Base-by-base conservation (phyloP, 2,888 invertebrate species). In the Rhamnusium bicolor region DNA sequence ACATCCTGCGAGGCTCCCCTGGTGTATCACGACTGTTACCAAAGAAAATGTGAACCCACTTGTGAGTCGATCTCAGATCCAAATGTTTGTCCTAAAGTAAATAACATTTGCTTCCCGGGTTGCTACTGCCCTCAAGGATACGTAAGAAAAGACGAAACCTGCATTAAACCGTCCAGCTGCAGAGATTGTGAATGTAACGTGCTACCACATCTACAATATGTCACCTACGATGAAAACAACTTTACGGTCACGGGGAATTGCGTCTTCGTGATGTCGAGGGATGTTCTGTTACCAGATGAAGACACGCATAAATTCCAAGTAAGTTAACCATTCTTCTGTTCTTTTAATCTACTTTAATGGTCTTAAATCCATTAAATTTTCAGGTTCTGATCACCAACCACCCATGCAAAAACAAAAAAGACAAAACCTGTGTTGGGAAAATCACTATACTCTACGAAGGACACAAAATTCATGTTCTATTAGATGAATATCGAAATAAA, bases 211-310 rank as follows among this genome's bases (percentile, higher is more conserved):
- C 93, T 95, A 0, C 94, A 95, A 83, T 96, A 95, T 87, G 90
- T 93, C 72, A 95, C 94, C 27, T 98, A 96, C 84, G 97, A 97
- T 85, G 92, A 93, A 19, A 92, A 91, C 74, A 93, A 94, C 81
- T 93, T 94, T 80, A 94, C 94, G 0, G 94, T 95, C 86, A 92
- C 94, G 78, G 95, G 95, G 4, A 95, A 95, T 86, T 97, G 97
- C 86, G 95, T 95, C 0, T 96, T 96, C 85, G 89, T 96, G 27
- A 91, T 96, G 65, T 93, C 95, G 0, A 88, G 94, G 32, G 93
- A 94, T 86, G 88, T 90, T 60, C 62, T 84, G 1, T 68, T 76
- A n/a, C 89, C 90, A 51, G 84, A 89, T 0, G 89, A 90, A 0
- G 91, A 90, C 8, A 86, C 86, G 12, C 85, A 89, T 84, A 79